Evolutionary conservation across 1,140 invertebrate genomes (phyloP), one percentile per base, ranked within the genome.

Genomic region (Nomia melanderi): DNA sequence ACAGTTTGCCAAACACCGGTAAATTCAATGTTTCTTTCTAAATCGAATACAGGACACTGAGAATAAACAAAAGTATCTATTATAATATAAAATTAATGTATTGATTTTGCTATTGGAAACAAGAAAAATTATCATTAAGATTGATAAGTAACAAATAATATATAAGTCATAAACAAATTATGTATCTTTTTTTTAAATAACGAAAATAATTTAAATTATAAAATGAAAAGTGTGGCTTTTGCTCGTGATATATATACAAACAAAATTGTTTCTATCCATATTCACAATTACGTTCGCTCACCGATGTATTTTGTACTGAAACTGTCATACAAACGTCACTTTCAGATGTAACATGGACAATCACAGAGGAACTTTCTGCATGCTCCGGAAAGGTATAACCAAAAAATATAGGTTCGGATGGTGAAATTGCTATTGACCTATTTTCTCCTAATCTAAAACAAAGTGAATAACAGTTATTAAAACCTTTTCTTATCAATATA

Each of bases 1-100:
- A 95, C 94, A 33, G 95, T 95, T 88, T 95, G 95, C 91, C 94
- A 95, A 41, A 93, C 93, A 47, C 94, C 94, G 63, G 93, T 91
- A 89, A 93, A 95, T 75, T 94, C 91, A 33, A 95, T 92, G 85
- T 94, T 95, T 77, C 91, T 82, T 82, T 95, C 94, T 50, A 94
- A 89, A 86, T 95, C 95, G 90, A 94, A 94, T 4, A 95, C 94
- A 41, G 95, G 95, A 87, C 94, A 95, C 94, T 95, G 50, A 84
- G 60, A 90, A 88, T 17, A 84, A 76, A 79, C 60, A 27, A 53
- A 20, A 53, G 36, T 36, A 36, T n/a, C 9, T 29, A 17, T 14
- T 53, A 53, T 27, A 11, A 57, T 44, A 17, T 20, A 4, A 39
- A 11, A 53, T 25, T 56, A 62, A 54, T 29, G 17, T 25, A 9